Conservation (phyloP, 2,888 invertebrate species). For the Eucriotettix oculatus region DNA sequence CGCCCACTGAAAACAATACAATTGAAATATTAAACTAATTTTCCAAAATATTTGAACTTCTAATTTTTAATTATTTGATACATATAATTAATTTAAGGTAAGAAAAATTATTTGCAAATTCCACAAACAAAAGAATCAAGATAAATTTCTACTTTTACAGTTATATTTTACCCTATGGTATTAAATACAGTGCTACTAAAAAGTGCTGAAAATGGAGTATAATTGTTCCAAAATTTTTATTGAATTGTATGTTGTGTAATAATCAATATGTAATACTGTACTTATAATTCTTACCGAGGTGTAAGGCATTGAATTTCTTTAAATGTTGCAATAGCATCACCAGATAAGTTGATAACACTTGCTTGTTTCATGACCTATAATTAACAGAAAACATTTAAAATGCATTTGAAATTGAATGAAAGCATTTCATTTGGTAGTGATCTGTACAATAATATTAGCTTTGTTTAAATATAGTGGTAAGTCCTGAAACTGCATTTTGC, state of each 20-base stretch:
- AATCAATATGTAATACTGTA: neutral
- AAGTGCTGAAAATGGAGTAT: too few relatives aligned
- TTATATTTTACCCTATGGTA: too few relatives aligned
- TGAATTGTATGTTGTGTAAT: too few relatives aligned
- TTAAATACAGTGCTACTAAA: too few relatives aligned
- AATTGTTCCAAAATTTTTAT: too few relatives aligned
- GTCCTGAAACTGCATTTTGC: neutral
- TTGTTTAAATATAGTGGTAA: neutral
- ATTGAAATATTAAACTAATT: too few relatives aligned
- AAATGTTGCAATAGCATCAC: constrained; percentile 94
- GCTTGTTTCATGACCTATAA: constrained; percentile 79
- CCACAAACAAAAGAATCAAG: too few relatives aligned
- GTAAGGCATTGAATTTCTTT: constrained; percentile 95
- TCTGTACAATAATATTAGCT: neutral
- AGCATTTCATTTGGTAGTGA: neutral
- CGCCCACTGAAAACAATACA: constrained; percentile 58
- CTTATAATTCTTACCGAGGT: constrained; percentile 50
- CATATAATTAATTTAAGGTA: too few relatives aligned
- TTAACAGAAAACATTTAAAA: neutral
- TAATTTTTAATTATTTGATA: too few relatives aligned
- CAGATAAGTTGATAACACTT: constrained; percentile 92
- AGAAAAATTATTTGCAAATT: too few relatives aligned
- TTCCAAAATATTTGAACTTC: too few relatives aligned
- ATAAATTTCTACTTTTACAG: too few relatives aligned
- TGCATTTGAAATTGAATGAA: neutral